Conservation (phyloP, 2,113 vertebrate species). For the Megatriorchis doriae region DNA sequence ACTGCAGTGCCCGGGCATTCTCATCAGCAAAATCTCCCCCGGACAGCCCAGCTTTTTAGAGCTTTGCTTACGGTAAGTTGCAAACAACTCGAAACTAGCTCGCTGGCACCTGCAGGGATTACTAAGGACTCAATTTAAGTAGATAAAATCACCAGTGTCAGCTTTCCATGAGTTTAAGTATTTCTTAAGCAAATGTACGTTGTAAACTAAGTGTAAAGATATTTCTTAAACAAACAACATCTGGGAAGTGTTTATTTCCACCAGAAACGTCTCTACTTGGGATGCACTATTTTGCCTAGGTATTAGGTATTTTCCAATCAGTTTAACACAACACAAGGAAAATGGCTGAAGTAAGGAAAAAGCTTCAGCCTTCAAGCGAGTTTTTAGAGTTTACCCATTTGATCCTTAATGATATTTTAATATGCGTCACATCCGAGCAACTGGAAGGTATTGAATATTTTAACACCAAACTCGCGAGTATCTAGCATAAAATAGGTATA, state of each 20-base stretch:
- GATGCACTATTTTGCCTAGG: not conserved
- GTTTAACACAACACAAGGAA: not conserved
- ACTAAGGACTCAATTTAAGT: not conserved
- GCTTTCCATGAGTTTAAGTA: fast-evolving
- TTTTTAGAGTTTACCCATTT: not conserved
- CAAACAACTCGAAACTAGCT: not conserved
- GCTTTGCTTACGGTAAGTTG: not conserved
- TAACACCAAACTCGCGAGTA: not conserved
- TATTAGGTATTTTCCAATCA: not conserved
- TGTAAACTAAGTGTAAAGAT: not conserved
- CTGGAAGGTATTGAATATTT: not conserved
- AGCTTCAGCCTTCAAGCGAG: not conserved
- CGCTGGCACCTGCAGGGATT: not conserved
- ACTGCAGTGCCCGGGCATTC: not conserved
- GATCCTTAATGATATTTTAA: not conserved
- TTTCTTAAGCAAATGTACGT: not conserved
- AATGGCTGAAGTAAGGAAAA: not conserved
- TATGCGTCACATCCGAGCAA: not conserved
- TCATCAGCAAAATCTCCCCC: not conserved
- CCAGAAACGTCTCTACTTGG: not conserved
- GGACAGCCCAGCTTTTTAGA: not conserved
- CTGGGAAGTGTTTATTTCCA: not conserved
- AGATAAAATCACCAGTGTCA: not conserved
- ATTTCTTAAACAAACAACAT: not conserved
- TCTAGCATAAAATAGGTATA: not conserved